phyloP scores from a whole-genome alignment of 2,113 vertebrate species.

The Sigmodon hispidus region DNA sequence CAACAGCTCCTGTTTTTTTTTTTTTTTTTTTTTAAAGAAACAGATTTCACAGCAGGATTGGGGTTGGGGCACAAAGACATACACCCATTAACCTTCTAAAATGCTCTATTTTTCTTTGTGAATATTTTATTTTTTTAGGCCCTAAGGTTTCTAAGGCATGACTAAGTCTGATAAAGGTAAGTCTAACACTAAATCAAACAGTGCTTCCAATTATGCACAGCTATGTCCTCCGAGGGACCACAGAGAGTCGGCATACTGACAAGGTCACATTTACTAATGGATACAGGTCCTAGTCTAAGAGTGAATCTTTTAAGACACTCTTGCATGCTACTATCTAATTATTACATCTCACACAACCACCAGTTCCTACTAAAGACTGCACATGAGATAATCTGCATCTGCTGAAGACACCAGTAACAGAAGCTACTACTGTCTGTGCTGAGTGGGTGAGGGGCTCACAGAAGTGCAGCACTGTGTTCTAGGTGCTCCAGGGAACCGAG shows the following conservation, averaged over 20 bases:
- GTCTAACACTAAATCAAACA: background rate
- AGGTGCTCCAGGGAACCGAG: background rate
- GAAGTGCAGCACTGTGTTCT: background rate
- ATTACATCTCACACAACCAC: background rate
- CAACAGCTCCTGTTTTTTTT: background rate
- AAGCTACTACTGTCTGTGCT: background rate
- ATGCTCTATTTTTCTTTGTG: constrained; percentile 13
- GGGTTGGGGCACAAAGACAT: background rate
- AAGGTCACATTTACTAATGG: background rate
- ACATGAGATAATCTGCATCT: background rate
- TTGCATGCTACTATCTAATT: background rate
- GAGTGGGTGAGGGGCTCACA: background rate
- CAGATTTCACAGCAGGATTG: background rate
- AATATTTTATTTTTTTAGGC: constrained; percentile 11
- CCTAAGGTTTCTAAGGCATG: background rate
- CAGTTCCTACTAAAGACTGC: background rate
- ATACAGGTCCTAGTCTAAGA: background rate
- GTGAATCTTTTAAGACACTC: background rate
- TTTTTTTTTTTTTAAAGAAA: background rate
- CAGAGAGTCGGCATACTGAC: background rate
- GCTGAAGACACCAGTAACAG: constrained; percentile 13
- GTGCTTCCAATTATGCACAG: background rate
- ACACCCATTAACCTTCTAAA: background rate
- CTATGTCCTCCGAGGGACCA: background rate
- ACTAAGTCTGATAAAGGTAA: constrained; percentile 13